Percentiles rank a stretch among this genome's conserved stretches.
Conservation (phyloP, 2,797 vertebrate species). For the Notamacropus eugenii region DNA sequence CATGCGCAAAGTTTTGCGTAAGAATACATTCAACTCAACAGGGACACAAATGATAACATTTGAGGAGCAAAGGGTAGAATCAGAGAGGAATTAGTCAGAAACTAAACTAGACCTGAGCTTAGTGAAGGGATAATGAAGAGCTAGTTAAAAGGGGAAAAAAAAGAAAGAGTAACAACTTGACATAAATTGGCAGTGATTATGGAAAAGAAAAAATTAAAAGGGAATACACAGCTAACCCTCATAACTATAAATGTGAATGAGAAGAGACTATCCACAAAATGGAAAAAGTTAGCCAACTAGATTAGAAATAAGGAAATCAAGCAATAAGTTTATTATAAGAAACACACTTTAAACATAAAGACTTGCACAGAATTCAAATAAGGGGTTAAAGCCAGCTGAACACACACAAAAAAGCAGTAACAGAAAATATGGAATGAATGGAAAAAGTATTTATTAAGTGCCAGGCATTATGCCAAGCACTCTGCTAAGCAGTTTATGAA, state of each 20-base stretch:
- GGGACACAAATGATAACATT: not conserved
- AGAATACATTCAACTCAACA: not conserved
- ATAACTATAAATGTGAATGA: not conserved
- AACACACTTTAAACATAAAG: not conserved
- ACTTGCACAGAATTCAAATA: not conserved
- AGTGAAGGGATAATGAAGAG: not conserved
- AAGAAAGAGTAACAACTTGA: too few relatives aligned
- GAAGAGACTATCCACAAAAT: not conserved
- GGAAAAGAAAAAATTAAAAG: not conserved
- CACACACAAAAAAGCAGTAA: not conserved
- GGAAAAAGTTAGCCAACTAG: not conserved
- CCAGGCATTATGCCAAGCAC: not conserved
- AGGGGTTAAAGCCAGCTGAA: not conserved
- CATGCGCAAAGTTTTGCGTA: not conserved
- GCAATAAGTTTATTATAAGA: not conserved
- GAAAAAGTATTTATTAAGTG: not conserved
- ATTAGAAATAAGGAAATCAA: not conserved
- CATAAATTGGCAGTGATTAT: not conserved
- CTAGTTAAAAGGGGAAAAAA: too few relatives aligned
- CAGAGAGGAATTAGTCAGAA: not conserved
- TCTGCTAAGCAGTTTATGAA: not conserved
- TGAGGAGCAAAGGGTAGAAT: not conserved
- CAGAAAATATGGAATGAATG: not conserved
- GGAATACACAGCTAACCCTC: not conserved
- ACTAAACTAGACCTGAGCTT: not conserved